Base-by-base conservation (phyloP, 2,113 vertebrate species). In the Callospermophilus lateralis region DNA sequence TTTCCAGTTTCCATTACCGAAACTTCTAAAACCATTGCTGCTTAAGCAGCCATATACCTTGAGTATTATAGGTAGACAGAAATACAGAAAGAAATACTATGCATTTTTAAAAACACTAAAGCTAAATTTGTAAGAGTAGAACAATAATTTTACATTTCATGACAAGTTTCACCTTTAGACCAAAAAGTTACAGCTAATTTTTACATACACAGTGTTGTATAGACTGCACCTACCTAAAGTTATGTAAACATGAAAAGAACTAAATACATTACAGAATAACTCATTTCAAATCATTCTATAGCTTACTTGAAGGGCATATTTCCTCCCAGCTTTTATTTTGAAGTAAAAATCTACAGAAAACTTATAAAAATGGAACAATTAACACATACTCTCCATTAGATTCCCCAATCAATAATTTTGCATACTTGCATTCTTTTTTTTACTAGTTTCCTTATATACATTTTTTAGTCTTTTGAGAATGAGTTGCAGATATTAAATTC, bases 1-100 rank as follows among this genome's bases (percentile, higher is more conserved):
- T 84, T 86, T 90, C 48, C 72, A 48, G 32, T 86, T 63, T 68
- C 72, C 39, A 73, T 6, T 32, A 63, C 8, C 67, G 51, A 86
- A 86, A 61, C 45, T 87, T 74, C 48, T 63, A 81, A 93, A 87
- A 42, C n/a, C 61, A 72, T 2, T 83, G 32, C 42, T 93, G 51
- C 8, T 76, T 80, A 53, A 81, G 17, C 28, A 90, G n/a, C 39
- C 30, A 32, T 67, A 42, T 78, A 20, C 58, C 39, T 11, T 74
- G 67, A 85, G 32, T 78, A 32, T 42, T 77, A 51, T 0, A 68
- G 37, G 17, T 86, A 78, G 55, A 28, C 3, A 55, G 55, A 55
- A 55, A 76, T 39, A 51, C 51, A 51, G 51, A 95, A 83, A 97
- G 5, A 78, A 84, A 95, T 53, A n/a, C 34, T 65, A 93, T 22